Evolutionary conservation across 2,888 invertebrate genomes (phyloP), one percentile per base, ranked within the genome.

Genomic region (Microchrysa polita): DNA sequence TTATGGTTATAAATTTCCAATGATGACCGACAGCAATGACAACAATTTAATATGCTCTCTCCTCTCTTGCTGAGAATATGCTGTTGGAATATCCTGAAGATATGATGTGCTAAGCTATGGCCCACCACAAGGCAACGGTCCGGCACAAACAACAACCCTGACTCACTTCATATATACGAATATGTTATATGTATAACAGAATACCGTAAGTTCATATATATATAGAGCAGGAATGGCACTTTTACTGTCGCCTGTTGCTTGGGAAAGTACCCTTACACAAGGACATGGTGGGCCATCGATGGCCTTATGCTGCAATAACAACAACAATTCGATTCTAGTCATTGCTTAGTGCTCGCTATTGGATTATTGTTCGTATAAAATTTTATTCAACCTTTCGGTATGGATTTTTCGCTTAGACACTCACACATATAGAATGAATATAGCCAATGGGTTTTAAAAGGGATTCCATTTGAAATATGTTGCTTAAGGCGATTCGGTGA

Each of bases 1-100:
- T 55, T 55, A 55, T 55, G 55, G 55, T 55, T 55, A 55, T 55
- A 55, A 55, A 55, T 55, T 55, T 55, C 55, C 55, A 55, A 55
- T 55, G 55, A 55, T 55, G 55, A 55, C 55, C 55, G 55, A 55
- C 1, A 55, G 55, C 55, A 55, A 55, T 55, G 22, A 55, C 55
- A 55, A 55, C 55, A 55, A 55, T 55, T 55, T 55, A 16, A 55
- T 20, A 20, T 55, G 22, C 22, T 10, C 55, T 20, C 10, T n/a
- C 22, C 20, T 16, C 16, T 5, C 16, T 14, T 16, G 53, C 18
- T 10, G 5, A 55, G 18, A n/a, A 52, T 52, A 14, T 52, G n/a
- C 10, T 55, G 20, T 20, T 10, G 18, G 22, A 18, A 20, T 20
- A 55, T 20, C 55, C 20, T 20, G 18, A 20, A 34, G 27, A 34